Base-by-base conservation (phyloP, 2,113 vertebrate species). In the Dipodomys ordii region DNA sequence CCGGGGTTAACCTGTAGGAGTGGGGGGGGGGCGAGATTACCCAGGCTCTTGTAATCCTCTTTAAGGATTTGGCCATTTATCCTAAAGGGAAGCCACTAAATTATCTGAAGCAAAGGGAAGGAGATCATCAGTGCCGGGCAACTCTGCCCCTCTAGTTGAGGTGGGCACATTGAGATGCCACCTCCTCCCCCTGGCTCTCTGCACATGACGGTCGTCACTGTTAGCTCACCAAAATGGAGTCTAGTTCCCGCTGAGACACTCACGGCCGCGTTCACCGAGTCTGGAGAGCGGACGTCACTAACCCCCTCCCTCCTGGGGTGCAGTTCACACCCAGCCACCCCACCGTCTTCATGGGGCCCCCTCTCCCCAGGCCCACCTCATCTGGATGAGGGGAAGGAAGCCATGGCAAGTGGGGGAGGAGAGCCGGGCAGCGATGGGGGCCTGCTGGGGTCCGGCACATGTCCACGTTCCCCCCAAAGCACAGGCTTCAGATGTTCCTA, bases 401-500 rank as follows among this genome's bases (percentile, higher is more conserved):
- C 6, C 39, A 62, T 0, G 22, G n/a, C 13, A 46, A 67, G 4
- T 73, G 32, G 53, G 22, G 28, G 22, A 72, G 69, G 32, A 32
- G 35, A n/a, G 9, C 62, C 49, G 84, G 83, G 79, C 18, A 23
- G 60, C 23, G 35, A 67, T 39, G 27, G 3, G 7, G 64, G 23
- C 7, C 32, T 39, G 19, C 32, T 88, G 46, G 7, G 19, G 49
- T 72, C 13, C 23, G 22, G 73, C 80, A 69, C 30, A 25, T 95
- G 73, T 13, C 53, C 23, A 84, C 39, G 89, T 89, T 78, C 68
- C 65, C 57, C 80, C 64, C 39, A n/a, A 78, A 73, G 22, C 20
- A 22, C 28, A 65, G n/a, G 27, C 27, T 90, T 92, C 84, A 39
- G 35, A 39, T 90, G 44, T 83, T 94, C 81, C 77, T 57, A 32